phyloP scores from a whole-genome alignment of 2,113 vertebrate genomes.

The Picathartes gymnocephalus region DNA sequence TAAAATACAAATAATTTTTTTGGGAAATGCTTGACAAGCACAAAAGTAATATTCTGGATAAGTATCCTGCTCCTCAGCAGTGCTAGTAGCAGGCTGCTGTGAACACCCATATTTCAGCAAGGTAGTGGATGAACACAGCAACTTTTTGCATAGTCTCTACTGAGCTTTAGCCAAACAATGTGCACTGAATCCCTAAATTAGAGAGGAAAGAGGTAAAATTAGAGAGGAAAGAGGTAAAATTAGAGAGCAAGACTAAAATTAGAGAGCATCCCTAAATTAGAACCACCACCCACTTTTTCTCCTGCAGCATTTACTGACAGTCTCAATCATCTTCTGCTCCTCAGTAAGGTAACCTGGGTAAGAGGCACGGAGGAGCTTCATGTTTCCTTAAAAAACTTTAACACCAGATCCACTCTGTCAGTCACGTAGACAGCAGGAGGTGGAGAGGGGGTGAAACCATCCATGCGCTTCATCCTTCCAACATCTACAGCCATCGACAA shows the following conservation, averaged over 20 bases:
- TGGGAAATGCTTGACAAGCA: not conserved
- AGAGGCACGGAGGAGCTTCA: not conserved
- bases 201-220: not conserved
- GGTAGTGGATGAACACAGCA: not conserved
- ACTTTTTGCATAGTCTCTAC: not conserved
- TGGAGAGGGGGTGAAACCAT: not conserved
- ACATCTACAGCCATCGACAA: not conserved
- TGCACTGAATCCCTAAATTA: not conserved
- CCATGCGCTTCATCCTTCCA: not conserved
- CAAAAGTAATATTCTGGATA: not conserved
- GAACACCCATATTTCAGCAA: not conserved
- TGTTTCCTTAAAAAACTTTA: not conserved
- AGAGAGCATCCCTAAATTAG: not conserved
- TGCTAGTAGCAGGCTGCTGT: not conserved
- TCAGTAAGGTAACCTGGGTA: not conserved
- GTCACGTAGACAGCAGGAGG: not conserved
- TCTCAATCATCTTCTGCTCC: not conserved
- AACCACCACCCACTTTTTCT: constrained; percentile 2
- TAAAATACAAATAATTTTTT: not conserved
- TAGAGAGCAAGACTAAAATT: not conserved
- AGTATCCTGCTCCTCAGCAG: not conserved
- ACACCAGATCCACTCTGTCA: not conserved
- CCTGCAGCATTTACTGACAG: not conserved
- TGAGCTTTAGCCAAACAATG: not conserved
- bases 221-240: not conserved